A percentile compares a stretch with the other conserved stretches of the same genome.
Evolutionary conservation across 2,888 invertebrate species (phyloP).

Genomic region (Macropis europaea): DNA sequence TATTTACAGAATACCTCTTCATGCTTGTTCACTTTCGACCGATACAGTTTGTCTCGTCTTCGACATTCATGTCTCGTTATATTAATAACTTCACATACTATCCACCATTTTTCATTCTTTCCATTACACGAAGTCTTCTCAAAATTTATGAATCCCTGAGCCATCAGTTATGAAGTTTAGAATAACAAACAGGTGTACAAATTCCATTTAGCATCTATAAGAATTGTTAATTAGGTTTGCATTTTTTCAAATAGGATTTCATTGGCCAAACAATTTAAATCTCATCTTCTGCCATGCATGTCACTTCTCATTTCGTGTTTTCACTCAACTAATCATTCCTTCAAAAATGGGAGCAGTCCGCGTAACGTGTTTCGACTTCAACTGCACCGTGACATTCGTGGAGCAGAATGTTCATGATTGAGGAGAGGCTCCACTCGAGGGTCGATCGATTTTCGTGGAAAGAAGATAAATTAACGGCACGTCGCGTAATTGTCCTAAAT

Average conservation of each 20-base stretch:
- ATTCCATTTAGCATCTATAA: too few species aligned
- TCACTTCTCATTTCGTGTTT: neutral
- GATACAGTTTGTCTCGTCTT: conserved; percentile 20
- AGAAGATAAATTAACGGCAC: neutral
- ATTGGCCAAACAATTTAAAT: neutral
- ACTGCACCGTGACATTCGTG: neutral
- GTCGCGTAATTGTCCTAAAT: conserved; percentile 24
- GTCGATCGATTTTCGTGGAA: neutral
- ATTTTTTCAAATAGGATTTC: neutral
- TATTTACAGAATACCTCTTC: conserved; percentile 53
- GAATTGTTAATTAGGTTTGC: neutral
- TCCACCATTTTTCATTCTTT: too few species aligned
- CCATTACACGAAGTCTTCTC: too few species aligned
- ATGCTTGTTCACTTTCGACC: conserved; percentile 1
- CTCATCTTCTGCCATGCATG: neutral
- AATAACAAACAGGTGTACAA: too few species aligned
- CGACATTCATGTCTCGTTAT: conserved; percentile 6
- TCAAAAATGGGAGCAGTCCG: neutral
- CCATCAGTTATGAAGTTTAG: too few species aligned
- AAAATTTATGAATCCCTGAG: too few species aligned
- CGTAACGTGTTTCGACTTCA: conserved; percentile 1
- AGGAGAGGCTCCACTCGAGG: neutral
- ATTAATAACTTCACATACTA: conserved; percentile 4
- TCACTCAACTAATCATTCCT: neutral
- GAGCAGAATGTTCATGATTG: neutral